Conservation (phyloP, 1,140 invertebrate genomes). For the Tetramorium simillimum region DNA sequence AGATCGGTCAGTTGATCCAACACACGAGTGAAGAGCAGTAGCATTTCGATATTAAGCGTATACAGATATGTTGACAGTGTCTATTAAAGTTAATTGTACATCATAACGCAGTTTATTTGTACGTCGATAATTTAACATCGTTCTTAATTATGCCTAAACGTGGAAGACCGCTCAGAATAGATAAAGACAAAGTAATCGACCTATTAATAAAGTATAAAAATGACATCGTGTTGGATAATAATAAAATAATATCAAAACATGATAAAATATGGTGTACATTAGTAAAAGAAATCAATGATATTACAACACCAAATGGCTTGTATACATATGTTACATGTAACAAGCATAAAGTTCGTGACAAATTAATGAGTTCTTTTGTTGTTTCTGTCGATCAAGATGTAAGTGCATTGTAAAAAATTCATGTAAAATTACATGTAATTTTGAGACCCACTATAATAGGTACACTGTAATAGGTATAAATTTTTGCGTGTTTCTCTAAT, state of each 20-base stretch:
- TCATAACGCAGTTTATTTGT: no score
- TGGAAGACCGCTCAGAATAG: background rate
- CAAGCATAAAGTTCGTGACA: background rate
- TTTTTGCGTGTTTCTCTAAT: no score
- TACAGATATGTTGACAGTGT: no score
- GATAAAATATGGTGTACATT: background rate
- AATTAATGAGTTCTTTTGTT: background rate
- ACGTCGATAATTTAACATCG: no score
- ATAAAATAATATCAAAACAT: background rate
- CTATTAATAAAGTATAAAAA: background rate
- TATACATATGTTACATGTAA: background rate
- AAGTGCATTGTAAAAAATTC: no score
- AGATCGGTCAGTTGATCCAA: no score
- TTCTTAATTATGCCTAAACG: background rate
- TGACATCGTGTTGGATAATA: background rate
- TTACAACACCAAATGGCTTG: background rate
- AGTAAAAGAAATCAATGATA: background rate
- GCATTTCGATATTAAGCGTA: no score
- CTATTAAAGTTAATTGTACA: no score
- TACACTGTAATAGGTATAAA: no score
- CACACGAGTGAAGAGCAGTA: no score
- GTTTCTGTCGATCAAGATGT: background rate
- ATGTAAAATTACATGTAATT: no score
- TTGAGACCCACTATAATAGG: no score
- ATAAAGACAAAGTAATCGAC: background rate